A percentile compares a stretch with the other conserved stretches of the same genome.
These are phyloP conservation scores for Mionectes olivaceus DNA, from an alignment of 2,797 vertebrate genomes.

Conservation along the genomic window DNA sequence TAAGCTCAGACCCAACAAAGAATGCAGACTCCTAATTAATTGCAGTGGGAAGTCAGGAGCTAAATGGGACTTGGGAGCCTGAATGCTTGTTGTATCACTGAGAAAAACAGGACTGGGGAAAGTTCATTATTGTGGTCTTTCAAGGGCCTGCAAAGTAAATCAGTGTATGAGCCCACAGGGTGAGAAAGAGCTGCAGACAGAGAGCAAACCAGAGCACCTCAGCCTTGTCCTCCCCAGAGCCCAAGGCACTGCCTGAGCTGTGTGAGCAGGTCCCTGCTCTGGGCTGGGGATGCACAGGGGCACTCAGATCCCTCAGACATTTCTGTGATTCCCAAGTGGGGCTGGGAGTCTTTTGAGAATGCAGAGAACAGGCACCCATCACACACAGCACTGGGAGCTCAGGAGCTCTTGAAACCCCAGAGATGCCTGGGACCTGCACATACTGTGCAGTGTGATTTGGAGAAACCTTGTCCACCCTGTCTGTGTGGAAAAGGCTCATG, in stretches of 20 bases:
- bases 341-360: not conserved
- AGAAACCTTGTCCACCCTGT: not conserved
- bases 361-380: not conserved
- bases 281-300: not conserved
- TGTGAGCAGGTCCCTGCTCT: not conserved
- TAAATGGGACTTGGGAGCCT: not conserved
- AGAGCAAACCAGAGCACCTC: not conserved
- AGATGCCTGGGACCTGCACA: not conserved
- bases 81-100: constrained; percentile 16
- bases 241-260: not conserved
- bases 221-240: not conserved
- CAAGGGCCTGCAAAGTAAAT: constrained; percentile 15
- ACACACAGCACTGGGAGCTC: not conserved
- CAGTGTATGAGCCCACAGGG: not conserved
- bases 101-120: not conserved
- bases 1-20: constrained; percentile 26
- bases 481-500: not conserved
- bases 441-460: not conserved
- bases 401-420: not conserved
- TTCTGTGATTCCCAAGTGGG: not conserved
- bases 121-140: not conserved
- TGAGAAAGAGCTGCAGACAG: not conserved
- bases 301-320: not conserved
- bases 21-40: constrained; percentile 30
- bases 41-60: constrained; percentile 28